Evolutionary conservation across 2,797 vertebrate genomes (phyloP).

Genomic region (Hydrocynus forskahlii): DNA sequence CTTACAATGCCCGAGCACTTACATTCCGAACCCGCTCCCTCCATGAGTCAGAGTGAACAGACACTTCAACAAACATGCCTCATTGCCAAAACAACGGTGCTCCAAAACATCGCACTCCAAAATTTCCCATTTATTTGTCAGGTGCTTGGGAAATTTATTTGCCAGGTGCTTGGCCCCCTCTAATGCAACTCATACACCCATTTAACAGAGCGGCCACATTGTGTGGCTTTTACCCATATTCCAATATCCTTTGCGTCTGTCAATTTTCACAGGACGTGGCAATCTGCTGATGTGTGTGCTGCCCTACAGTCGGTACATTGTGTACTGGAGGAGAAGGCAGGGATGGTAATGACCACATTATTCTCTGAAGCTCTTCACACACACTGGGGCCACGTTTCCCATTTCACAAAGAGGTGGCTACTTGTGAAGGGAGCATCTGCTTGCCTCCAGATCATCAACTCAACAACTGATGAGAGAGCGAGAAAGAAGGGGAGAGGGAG

Average conservation of each 20-base stretch:
- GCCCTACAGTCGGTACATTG: neutral
- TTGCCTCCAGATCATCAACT: constrained; percentile 47
- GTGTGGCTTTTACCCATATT: neutral
- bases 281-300: constrained; percentile 13
- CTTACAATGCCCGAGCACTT: constrained; percentile 9
- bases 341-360: constrained; percentile 54
- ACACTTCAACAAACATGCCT: constrained; percentile 36
- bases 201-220: constrained; percentile 29
- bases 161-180: constrained; percentile 6
- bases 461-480: constrained; percentile 12
- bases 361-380: constrained; percentile 47
- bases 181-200: constrained; percentile 26
- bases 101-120: constrained; percentile 26
- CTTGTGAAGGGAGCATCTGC: constrained; percentile 47
- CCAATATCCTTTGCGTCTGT: constrained; percentile 39
- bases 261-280: constrained; percentile 24
- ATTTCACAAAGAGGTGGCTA: constrained; percentile 46
- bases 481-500: neutral
- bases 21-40: neutral
- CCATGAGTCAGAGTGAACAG: neutral
- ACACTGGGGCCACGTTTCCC: constrained; percentile 36
- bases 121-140: constrained; percentile 43
- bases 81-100: constrained; percentile 41
- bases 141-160: too few species aligned
- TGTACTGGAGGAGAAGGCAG: constrained; percentile 23